Evolutionary conservation across 2,797 vertebrate genomes (phyloP).

Genomic region (Spatula versicolor): DNA sequence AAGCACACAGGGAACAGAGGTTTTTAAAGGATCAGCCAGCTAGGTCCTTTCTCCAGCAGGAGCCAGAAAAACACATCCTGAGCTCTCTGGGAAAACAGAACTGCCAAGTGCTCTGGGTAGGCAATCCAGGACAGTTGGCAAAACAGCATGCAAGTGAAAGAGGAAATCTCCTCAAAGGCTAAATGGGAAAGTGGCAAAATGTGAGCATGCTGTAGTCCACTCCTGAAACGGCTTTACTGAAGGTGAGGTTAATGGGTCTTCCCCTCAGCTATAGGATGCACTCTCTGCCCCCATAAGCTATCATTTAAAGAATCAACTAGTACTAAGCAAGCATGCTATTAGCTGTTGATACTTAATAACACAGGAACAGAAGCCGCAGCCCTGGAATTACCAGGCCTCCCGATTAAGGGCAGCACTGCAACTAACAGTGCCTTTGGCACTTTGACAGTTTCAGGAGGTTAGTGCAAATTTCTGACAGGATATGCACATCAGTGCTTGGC

Average conservation of each 20-base stretch:
- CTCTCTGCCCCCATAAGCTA: neutral
- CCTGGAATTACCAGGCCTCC: slow-evolving; percentile 18
- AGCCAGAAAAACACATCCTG: neutral
- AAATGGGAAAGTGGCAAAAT: slow-evolving; percentile 14
- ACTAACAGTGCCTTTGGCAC: slow-evolving; percentile 19
- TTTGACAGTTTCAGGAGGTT: slow-evolving; percentile 18
- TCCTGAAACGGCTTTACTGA: slow-evolving; percentile 23
- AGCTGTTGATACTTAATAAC: slow-evolving; percentile 56
- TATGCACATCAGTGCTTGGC: neutral
- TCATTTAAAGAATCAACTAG: slow-evolving; percentile 29
- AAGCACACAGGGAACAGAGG: neutral
- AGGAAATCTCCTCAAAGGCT: slow-evolving; percentile 12
- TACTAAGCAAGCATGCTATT: slow-evolving; percentile 36
- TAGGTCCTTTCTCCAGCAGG: neutral
- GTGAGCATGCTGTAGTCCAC: neutral
- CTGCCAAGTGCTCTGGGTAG: neutral
- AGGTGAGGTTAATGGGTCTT: slow-evolving; percentile 29
- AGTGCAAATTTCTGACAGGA: neutral
- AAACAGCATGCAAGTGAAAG: neutral
- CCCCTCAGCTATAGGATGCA: neutral
- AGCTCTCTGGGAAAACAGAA: neutral
- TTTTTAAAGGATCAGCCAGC: neutral
- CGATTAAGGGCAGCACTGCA: slow-evolving; percentile 19
- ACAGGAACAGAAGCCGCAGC: slow-evolving; percentile 36
- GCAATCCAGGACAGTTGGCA: neutral